phyloP scores from a whole-genome alignment of 2,797 vertebrate genomes.

The Manis javanica region DNA sequence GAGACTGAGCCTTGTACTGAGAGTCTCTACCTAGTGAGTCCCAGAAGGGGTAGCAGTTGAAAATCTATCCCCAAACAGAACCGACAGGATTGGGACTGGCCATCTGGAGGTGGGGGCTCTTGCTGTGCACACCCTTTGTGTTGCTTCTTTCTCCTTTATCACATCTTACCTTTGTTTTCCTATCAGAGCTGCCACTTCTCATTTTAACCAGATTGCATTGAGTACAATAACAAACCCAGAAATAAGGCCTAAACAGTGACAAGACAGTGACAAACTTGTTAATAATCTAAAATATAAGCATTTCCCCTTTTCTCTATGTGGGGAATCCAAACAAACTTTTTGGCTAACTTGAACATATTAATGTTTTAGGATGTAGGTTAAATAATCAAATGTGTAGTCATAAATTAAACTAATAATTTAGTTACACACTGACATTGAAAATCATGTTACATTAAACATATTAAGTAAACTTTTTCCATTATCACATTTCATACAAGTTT shows the following conservation, averaged over 20 bases:
- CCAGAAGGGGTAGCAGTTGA: neutral
- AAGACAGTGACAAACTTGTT: neutral
- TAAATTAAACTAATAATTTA: neutral
- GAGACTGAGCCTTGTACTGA: neutral
- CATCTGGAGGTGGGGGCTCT: neutral
- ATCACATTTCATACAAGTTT: slow-evolving; percentile 31
- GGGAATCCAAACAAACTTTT: slow-evolving; percentile 8
- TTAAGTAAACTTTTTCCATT: slow-evolving; percentile 15
- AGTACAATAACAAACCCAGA: neutral
- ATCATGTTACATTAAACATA: neutral
- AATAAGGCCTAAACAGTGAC: neutral
- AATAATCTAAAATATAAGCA: neutral
- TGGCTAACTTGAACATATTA: neutral
- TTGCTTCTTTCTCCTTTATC: neutral
- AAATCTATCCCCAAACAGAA: neutral
- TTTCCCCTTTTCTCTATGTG: neutral
- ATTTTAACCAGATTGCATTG: slow-evolving; percentile 7
- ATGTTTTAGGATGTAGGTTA: slow-evolving; percentile 11
- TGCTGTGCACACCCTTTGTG: neutral
- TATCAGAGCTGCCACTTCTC: neutral
- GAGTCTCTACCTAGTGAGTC: neutral
- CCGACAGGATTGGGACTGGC: neutral
- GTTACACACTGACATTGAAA: slow-evolving; percentile 40
- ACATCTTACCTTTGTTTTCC: neutral
- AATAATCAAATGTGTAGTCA: slow-evolving; percentile 23